A percentile compares a stretch with the other conserved stretches of the same genome.
Evolutionary conservation across 2,113 vertebrate genomes (phyloP).

Genomic region (Suncus etruscus): DNA sequence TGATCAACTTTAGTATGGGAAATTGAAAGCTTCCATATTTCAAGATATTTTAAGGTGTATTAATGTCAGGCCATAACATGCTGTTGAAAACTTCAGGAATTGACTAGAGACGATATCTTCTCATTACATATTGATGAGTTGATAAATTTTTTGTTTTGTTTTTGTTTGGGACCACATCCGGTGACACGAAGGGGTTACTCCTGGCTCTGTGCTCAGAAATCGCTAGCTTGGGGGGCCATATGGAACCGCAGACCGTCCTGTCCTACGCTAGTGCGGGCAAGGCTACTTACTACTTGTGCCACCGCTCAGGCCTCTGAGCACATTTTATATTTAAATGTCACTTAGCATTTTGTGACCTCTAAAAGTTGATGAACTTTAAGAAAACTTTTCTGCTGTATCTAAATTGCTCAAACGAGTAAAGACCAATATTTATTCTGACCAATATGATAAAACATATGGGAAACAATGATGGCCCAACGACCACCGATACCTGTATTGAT

Average conservation of each 20-base stretch:
- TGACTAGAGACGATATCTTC: neutral
- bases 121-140: neutral
- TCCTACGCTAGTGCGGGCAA: too few relatives aligned
- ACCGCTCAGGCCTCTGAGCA: too few relatives aligned
- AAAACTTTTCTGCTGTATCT: constrained; percentile 1
- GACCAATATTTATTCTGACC: neutral
- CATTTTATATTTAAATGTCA: neutral
- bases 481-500: neutral
- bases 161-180: too few relatives aligned
- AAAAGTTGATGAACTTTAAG: constrained; percentile 15
- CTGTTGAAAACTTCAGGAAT: neutral
- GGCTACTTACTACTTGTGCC: too few relatives aligned
- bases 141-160: too few relatives aligned
- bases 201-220: too few relatives aligned
- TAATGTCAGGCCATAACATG: neutral
- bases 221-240: too few relatives aligned
- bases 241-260: too few relatives aligned
- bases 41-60: neutral
- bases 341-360: constrained; percentile 19
- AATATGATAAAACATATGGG: too few relatives aligned
- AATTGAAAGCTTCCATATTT: neutral
- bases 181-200: too few relatives aligned
- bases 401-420: neutral
- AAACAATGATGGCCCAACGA: neutral
- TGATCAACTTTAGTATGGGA: neutral